phyloP scores from a whole-genome alignment of 2,113 vertebrate species.

The Meles meles region DNA sequence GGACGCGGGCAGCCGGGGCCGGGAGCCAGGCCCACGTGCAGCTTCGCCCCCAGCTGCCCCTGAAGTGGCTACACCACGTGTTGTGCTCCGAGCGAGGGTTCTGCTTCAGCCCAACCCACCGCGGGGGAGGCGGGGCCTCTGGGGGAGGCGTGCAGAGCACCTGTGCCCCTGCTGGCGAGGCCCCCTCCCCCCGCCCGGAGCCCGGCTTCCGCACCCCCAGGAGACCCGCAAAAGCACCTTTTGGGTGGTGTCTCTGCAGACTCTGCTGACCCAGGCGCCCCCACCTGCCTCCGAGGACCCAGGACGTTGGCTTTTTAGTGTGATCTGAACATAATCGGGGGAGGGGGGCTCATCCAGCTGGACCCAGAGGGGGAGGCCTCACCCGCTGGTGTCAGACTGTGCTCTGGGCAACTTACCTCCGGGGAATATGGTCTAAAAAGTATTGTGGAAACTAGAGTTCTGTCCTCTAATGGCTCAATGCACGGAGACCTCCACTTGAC shows the following conservation, averaged over 20 bases:
- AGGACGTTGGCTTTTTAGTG: accelerated
- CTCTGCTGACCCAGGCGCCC: not conserved
- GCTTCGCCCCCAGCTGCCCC: accelerated
- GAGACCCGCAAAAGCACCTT: not conserved
- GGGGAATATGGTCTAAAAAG: accelerated
- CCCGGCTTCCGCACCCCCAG: not conserved
- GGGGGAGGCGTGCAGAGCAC: not conserved
- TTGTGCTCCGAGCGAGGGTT: accelerated
- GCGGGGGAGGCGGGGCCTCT: not conserved
- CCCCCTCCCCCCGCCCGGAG: not conserved
- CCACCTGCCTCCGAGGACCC: not conserved
- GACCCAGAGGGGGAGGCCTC: not conserved
- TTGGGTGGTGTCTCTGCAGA: not conserved
- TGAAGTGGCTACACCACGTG: accelerated
- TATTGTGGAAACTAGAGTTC: not conserved
- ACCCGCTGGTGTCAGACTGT: accelerated
- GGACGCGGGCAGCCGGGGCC: too few relatives aligned
- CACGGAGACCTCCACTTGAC: not conserved
- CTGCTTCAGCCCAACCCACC: accelerated
- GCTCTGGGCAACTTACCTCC: accelerated
- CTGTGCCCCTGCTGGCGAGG: not conserved
- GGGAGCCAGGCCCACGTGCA: accelerated
- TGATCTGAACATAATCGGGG: accelerated
- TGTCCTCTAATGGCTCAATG: accelerated
- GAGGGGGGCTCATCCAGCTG: accelerated